Base-by-base conservation (phyloP, 2,888 invertebrate genomes). In the Venustoraphidia nigricollis region DNA sequence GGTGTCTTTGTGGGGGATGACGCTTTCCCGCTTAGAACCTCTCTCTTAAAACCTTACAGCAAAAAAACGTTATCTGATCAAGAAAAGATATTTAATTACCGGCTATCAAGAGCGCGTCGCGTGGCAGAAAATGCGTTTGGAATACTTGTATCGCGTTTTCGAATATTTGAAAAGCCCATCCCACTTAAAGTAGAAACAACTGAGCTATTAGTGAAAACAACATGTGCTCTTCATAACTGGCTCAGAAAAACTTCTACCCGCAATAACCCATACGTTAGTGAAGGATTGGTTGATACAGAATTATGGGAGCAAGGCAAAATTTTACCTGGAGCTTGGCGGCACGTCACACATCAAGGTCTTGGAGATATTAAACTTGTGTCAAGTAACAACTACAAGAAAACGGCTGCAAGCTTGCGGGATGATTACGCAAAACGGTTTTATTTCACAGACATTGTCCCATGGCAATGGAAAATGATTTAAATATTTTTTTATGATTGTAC, bases 181-280 rank as follows among this genome's bases (percentile, higher is more conserved):
- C 36, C 37, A 17, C n/a, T 46, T 17, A 44, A 44, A 34, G 36
- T 47, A 38, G 42, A 47, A 11, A 54, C 51, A 42, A 36, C 44
- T 43, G 54, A 54, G 43, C 38, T 51, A 45, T 41, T 55, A 44
- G 50, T 57, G 35, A 54, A 52, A 53, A 49, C 55, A 13, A 48
- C 52, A 17, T 57, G 54, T 53, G 54, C 53, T 46, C 41, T 57
- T 41, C 57, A 57, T 47, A 57, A 57, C 47, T 57, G 54, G 53
- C 47, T 55, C 2, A 50, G 52, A 46, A 51, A 54, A 43, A 53
- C 50, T 45, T 46, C 42, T 36, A 8, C 37, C 14, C 27, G 14
- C 27, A 35, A 34, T 27, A 27, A 27, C 27, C 27, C 27, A 27
- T 27, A 27, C 27, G 27, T 27, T 27, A 27, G 27, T 27, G 27